phyloP scores from a whole-genome alignment of 2,113 vertebrate species.

The Etheostoma cragini region DNA sequence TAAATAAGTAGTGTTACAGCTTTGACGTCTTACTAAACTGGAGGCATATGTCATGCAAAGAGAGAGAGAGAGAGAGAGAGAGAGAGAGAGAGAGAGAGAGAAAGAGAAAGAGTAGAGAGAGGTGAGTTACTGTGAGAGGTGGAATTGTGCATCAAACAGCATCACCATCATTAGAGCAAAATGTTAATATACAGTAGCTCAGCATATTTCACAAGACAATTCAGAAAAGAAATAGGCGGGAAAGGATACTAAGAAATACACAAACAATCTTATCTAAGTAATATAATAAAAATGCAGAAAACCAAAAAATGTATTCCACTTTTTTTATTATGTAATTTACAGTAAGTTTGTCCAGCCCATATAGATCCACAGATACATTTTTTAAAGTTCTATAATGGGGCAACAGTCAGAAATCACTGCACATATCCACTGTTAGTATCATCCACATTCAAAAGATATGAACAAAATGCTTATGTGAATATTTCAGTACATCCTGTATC shows the following conservation, averaged over 20 bases:
- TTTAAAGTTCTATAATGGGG: background rate
- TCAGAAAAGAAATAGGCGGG: background rate
- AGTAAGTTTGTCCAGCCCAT: background rate
- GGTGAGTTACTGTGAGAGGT: constrained; percentile 20
- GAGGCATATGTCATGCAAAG: constrained; percentile 4
- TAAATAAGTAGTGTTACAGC: constrained; percentile 37
- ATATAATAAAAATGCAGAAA: background rate
- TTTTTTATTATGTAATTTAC: background rate
- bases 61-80: background rate
- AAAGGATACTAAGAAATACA: background rate
- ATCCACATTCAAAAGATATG: background rate
- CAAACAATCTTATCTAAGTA: background rate
- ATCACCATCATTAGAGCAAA: constrained; percentile 27
- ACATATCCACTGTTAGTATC: background rate
- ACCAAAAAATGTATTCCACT: background rate
- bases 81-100: background rate
- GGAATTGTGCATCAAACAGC: constrained; percentile 32
- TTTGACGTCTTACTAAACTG: constrained; percentile 30
- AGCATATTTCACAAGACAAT: constrained; percentile 16
- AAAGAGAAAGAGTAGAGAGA: background rate
- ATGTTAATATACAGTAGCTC: constrained; percentile 35
- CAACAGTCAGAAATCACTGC: background rate
- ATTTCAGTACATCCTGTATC: background rate
- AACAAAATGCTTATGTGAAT: background rate
- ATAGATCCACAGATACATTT: too few species aligned